Percentiles rank a stretch among this genome's conserved stretches.
Conservation (phyloP, 64 coral and sea anemone species). For the Dendronephthya gigantea region DNA sequence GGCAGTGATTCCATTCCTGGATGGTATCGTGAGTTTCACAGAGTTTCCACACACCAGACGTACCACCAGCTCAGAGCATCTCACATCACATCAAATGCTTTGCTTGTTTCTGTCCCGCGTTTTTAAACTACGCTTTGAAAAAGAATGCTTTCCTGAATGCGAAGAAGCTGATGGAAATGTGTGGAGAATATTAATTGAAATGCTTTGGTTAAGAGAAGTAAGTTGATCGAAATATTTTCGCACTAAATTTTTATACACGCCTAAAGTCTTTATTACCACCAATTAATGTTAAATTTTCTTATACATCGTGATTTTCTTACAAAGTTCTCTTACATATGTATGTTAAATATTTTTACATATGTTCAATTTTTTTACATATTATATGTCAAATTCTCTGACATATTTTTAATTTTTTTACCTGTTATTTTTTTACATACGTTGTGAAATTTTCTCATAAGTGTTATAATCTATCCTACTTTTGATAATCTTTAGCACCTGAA, state of each 20-base stretch:
- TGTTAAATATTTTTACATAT: too few species aligned
- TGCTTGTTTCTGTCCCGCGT: not conserved
- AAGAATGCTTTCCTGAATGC: not conserved
- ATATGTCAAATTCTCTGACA: too few species aligned
- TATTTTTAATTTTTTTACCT: not conserved
- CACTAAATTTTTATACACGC: too few species aligned
- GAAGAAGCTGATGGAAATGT: not conserved
- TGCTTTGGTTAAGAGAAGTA: constrained; percentile 16
- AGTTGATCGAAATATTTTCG: not conserved
- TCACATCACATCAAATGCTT: not conserved
- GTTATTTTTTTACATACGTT: not conserved
- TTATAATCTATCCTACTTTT: too few species aligned
- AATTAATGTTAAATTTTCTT: too few species aligned
- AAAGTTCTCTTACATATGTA: too few species aligned
- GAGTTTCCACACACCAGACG: not conserved
- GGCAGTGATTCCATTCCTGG: not conserved
- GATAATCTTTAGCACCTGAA: not conserved
- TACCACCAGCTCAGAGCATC: not conserved
- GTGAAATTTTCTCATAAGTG: too few species aligned
- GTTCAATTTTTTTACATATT: too few species aligned
- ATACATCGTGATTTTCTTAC: too few species aligned
- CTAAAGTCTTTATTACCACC: too few species aligned
- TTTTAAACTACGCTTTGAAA: not conserved
- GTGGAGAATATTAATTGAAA: not conserved
- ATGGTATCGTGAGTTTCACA: not conserved